Evolutionary conservation across 2,888 invertebrate species (phyloP).

Genomic region (Microdon myrmicae): DNA sequence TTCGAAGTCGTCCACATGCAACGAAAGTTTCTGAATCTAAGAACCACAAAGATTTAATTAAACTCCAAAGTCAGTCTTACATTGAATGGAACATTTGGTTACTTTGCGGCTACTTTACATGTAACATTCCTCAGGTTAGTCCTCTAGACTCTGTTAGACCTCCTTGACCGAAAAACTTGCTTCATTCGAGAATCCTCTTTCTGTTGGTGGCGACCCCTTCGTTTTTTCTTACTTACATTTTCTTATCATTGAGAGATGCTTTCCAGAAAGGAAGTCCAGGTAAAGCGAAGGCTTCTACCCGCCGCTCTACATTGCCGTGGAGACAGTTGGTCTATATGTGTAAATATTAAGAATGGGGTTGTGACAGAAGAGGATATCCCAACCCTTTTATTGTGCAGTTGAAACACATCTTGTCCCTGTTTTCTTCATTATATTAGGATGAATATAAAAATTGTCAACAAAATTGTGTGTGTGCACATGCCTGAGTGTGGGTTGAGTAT

Average conservation of each 20-base stretch:
- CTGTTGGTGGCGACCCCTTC: too few species aligned
- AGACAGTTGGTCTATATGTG: not conserved
- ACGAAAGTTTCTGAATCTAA: not conserved
- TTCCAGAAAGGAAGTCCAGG: conserved; percentile 55
- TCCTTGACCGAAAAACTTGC: conserved; percentile 26
- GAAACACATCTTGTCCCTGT: conserved; percentile 49
- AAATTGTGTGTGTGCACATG: conserved; percentile 18
- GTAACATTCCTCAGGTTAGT: conserved; percentile 12
- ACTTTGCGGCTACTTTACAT: conserved; percentile 30
- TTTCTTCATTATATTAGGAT: conserved; percentile 44
- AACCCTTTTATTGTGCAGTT: too few species aligned
- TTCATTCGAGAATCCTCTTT: too few species aligned
- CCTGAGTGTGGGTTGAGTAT: too few species aligned
- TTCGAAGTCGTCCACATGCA: too few species aligned
- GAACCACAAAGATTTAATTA: conserved; percentile 18
- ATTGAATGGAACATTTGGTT: conserved; percentile 26
- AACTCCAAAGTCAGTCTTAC: conserved; percentile 20
- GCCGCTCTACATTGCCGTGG: not conserved
- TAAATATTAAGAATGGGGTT: too few species aligned
- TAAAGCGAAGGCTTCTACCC: not conserved
- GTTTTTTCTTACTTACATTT: too few species aligned
- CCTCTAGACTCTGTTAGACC: too few species aligned
- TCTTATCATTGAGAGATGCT: too few species aligned
- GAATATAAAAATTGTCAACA: conserved; percentile 28
- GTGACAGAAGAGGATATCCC: too few species aligned